Percentiles rank a stretch among this genome's conserved stretches.
Evolutionary conservation across 1,140 invertebrate species (phyloP).

Genomic region (Arctopsyche grandis): DNA sequence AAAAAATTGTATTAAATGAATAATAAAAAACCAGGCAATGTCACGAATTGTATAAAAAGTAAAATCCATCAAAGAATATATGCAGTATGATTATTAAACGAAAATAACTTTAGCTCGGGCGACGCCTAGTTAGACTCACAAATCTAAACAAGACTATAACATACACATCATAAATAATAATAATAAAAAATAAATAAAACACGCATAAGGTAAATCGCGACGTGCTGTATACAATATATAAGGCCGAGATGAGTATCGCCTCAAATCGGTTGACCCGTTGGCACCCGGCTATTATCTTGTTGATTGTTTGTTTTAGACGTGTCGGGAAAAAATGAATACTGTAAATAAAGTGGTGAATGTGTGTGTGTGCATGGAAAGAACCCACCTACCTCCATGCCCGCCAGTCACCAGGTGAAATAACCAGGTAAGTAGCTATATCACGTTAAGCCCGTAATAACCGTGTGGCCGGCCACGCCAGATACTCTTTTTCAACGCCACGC

Average conservation of each 20-base stretch:
- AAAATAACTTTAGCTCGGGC: no score
- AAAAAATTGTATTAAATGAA: no score
- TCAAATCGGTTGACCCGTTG: conserved; percentile 27
- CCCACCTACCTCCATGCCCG: conserved; percentile 22
- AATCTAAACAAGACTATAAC: no score
- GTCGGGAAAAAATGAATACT: conserved; percentile 51
- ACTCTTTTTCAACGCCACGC: conserved; percentile 11
- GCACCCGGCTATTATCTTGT: conserved; percentile 42
- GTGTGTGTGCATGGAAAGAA: background rate
- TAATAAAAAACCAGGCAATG: no score
- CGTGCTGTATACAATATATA: no score
- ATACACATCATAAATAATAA: no score
- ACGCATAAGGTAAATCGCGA: no score
- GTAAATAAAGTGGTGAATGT: conserved; percentile 35
- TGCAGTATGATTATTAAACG: no score
- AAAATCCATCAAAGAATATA: no score
- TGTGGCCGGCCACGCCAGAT: conserved; percentile 25
- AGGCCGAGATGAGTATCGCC: background rate
- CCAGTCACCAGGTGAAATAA: conserved; percentile 27
- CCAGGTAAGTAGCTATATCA: conserved; percentile 43
- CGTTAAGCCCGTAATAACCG: conserved; percentile 42
- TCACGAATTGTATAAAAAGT: no score
- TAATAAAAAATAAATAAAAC: no score
- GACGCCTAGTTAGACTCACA: no score
- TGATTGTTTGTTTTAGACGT: conserved; percentile 55